Base-by-base conservation (phyloP, 2,113 vertebrate genomes). In the Myocastor coypus region DNA sequence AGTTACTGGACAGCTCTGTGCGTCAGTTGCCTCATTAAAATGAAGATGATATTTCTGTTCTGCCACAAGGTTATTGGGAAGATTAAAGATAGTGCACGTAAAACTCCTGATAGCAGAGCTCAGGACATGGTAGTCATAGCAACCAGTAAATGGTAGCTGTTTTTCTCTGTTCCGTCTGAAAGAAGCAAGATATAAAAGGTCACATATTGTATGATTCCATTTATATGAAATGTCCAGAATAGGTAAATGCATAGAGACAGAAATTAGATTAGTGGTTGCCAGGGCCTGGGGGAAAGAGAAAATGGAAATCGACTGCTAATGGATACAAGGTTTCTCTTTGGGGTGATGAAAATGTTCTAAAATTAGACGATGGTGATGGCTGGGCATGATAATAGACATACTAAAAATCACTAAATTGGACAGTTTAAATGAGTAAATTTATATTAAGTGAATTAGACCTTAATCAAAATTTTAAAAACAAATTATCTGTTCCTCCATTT, bases 131-230 rank as follows among this genome's bases (percentile, higher is more conserved):
- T 96, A 81, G 94, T 93, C 95, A 97, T 96, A 73, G 92, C 94
- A 96, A 97, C 96, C 90, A 92, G 46, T 95, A 96, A 97, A 92
- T 89, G 89, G 93, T 96, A 96, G 87, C 92, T 97, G 90, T 96
- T 97, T 97, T 94, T 87, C 94, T 97, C 87, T 89, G 59, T 97
- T 96, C 90, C 19, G 12, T 80, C n/a, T 96, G 87, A 97, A 96
- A 97, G 59, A 92, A 97, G 63, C 55, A 94, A 97, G 94, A 96
- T 90, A 95, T 24, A 69, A 96, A 97, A 96, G 94, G 64, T 95
- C 93, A 96, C 46, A 57, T 92, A 94, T 87, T 95, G 57, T 92
- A 94, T 90, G 69, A 96, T 88, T 97, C 92, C 77, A 96, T 97
- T 96, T 96, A 95, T 96, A 92, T 91, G 69, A 96, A 87, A 93